Evolutionary conservation across 2,888 invertebrate genomes (phyloP).

Genomic region (Latheticus oryzae): DNA sequence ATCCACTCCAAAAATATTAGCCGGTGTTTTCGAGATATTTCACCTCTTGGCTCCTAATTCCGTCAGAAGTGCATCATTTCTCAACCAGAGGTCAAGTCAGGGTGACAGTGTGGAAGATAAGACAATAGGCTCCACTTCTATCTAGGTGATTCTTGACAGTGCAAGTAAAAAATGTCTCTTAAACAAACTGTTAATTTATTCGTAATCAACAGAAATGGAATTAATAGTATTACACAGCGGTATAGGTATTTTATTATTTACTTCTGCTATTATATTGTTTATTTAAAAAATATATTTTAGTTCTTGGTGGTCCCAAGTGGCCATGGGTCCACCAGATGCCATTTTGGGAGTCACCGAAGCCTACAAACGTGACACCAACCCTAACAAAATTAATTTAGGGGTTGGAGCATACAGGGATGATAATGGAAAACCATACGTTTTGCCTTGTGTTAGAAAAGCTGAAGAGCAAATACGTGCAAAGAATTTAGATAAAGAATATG

Average conservation of each 20-base stretch:
- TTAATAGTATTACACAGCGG: conserved; percentile 47
- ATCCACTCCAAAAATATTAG: conserved; percentile 28
- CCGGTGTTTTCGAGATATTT: conserved; percentile 27
- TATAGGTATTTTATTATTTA: no score
- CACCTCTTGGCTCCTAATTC: conserved; percentile 15
- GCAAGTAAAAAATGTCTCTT: conserved; percentile 47
- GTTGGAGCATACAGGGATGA: conserved; percentile 98
- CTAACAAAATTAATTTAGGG: conserved; percentile 97
- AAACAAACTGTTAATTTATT: conserved; percentile 49
- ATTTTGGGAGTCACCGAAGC: conserved; percentile 98
- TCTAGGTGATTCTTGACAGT: neutral
- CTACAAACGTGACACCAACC: conserved; percentile 87
- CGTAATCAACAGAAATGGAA: conserved; percentile 49
- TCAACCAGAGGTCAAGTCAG: conserved; percentile 30
- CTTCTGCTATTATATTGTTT: conserved; percentile 3
- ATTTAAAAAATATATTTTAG: conserved; percentile 64
- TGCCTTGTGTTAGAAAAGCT: conserved; percentile 90
- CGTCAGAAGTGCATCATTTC: conserved; percentile 10
- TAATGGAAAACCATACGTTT: conserved; percentile 93
- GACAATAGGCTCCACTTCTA: neutral
- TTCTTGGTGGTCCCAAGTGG: conserved; percentile 89
- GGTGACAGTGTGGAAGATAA: conserved; percentile 31
- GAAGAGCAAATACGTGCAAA: conserved; percentile 79
- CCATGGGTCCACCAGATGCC: conserved; percentile 98
- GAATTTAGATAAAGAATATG: conserved; percentile 92